Conservation (phyloP, 2,113 vertebrate species). For the Porphyrio hochstetteri region DNA sequence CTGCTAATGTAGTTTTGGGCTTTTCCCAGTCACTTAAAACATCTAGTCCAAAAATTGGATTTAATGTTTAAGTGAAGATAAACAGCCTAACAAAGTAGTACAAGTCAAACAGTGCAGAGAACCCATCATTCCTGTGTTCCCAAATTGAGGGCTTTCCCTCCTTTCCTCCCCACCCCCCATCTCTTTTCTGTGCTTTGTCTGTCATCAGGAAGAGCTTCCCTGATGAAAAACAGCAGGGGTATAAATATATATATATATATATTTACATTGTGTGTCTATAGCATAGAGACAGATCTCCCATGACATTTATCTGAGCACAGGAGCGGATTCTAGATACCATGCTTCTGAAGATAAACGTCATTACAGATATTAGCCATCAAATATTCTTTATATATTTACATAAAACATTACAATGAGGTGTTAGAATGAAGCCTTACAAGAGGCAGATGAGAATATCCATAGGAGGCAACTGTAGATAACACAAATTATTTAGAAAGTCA, state of each 20-base stretch:
- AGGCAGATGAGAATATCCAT: not conserved
- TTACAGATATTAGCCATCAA: slow-evolving; percentile 41
- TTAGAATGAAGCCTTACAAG: slow-evolving; percentile 4
- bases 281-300: not conserved
- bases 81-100: not conserved
- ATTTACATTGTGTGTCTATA: slow-evolving; percentile 25
- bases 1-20: not conserved
- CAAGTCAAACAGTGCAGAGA: not conserved
- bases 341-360: slow-evolving; percentile 53
- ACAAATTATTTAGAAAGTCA: slow-evolving; percentile 6
- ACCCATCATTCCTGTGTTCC: not conserved
- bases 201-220: not conserved
- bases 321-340: slow-evolving; percentile 31
- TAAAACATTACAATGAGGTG: slow-evolving; percentile 44
- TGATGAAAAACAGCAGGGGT: slow-evolving; percentile 22
- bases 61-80: not conserved
- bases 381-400: slow-evolving; percentile 59
- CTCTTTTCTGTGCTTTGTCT: not conserved
- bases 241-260: slow-evolving; percentile 4
- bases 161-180: not conserved
- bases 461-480: not conserved
- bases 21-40: not conserved
- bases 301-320: slow-evolving; percentile 59
- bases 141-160: not conserved
- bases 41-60: not conserved